Evolutionary conservation across 2,888 invertebrate genomes (phyloP).

Genomic region (Pristionchus mayeri): DNA sequence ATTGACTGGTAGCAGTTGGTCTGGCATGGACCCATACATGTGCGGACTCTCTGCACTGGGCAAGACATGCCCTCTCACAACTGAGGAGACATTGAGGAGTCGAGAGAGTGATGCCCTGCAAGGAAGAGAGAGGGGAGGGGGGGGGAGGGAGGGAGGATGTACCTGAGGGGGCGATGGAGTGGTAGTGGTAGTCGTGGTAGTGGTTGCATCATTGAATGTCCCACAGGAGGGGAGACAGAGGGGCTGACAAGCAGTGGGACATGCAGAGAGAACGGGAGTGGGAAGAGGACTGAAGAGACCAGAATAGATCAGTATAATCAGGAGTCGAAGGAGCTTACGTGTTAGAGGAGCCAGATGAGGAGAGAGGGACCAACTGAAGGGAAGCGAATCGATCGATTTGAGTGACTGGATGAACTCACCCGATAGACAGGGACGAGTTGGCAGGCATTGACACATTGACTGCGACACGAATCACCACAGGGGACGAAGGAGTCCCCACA

Average conservation of each 20-base stretch:
- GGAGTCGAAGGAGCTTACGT: background rate
- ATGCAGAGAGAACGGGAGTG: constrained; percentile 24
- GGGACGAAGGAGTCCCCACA: background rate
- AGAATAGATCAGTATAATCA: background rate
- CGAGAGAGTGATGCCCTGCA: constrained; percentile 40
- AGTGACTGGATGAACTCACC: background rate
- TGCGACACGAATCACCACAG: background rate
- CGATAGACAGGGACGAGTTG: constrained; percentile 22
- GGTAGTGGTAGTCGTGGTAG: background rate
- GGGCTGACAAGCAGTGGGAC: constrained; percentile 22
- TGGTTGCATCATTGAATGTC: background rate
- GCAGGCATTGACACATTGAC: constrained; percentile 18
- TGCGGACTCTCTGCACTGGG: constrained; percentile 4
- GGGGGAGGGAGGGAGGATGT: background rate
- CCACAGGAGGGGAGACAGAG: constrained; percentile 44
- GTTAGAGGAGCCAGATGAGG: background rate
- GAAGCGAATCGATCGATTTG: background rate
- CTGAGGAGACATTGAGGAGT: background rate
- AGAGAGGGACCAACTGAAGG: background rate
- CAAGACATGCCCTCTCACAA: background rate
- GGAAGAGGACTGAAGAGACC: constrained; percentile 13
- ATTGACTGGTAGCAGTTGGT: constrained; percentile 9
- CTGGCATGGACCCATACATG: constrained; percentile 36
- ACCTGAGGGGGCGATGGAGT: constrained; percentile 27
- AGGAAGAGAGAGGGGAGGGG: background rate